Evolutionary conservation across 2,888 invertebrate genomes (phyloP), one percentile per base, ranked within the genome.

Genomic region (Caenorhabditis sp.): DNA sequence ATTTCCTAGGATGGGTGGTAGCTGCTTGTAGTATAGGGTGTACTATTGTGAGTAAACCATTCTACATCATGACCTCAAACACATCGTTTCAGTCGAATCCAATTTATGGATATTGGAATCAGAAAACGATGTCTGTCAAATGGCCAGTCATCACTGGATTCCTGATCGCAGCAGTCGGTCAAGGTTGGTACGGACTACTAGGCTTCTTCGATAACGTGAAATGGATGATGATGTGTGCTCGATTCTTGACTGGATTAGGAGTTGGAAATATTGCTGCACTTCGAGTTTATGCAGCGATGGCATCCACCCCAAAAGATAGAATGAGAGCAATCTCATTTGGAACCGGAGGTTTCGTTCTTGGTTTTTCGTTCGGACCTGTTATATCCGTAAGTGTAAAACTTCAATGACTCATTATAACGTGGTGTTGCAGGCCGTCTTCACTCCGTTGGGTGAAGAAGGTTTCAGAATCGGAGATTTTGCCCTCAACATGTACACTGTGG

Each of bases 1-100:
- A 85, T 54, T 85, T 85, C 54, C 80, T 85, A n/a, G 87, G 87
- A 49, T 87, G 87, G 87, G 82, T 87, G n/a, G 80, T 87, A 6
- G 87, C 87, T 12, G 74, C 85, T 7, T 85, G 84, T 51, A 81
- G 74, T 47, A 77, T 87, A 24, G 85, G 85, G 16, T 84, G 81
- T 35, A 84, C 87, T 2, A 75, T 87, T 26, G 84, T 85, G 26
- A 70, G 82, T 70, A n/a, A n/a, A n/a, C n/a, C n/a, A n/a, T n/a
- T n/a, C n/a, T n/a, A n/a, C n/a, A n/a, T n/a, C n/a, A n/a, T n/a
- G n/a, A n/a, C n/a, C n/a, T n/a, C n/a, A n/a, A n/a, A n/a, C n/a
- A n/a, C n/a, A n/a, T n/a, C n/a, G 8, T 49, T 83, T 59, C 59
- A 85, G 80, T 75, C 84, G 5, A 86, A 85, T 68, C 87, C 87